phyloP scores from a whole-genome alignment of 2,888 invertebrate species.

The Lissocephala sabroskyi region DNA sequence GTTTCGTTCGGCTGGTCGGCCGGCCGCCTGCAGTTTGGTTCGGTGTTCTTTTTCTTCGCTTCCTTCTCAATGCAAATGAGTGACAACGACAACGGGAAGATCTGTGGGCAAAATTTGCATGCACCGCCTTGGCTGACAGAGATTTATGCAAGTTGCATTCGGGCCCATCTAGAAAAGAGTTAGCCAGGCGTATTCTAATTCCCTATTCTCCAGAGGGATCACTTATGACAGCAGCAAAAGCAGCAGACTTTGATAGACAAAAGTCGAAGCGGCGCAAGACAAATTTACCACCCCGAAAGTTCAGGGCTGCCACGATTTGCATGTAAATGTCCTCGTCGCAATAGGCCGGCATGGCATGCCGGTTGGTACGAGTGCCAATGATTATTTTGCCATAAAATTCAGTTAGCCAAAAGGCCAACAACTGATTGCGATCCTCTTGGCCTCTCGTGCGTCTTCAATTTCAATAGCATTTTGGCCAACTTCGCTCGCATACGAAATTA shows the following conservation, averaged over 20 bases:
- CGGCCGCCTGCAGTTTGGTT: conserved; percentile 25
- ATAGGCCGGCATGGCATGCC: too few species aligned
- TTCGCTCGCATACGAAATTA: conserved; percentile 60
- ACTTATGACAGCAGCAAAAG: not conserved
- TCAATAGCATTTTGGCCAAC: conserved; percentile 49
- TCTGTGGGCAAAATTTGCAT: conserved; percentile 14
- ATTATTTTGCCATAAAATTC: conserved; percentile 61
- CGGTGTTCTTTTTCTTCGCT: not conserved
- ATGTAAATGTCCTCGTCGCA: too few species aligned
- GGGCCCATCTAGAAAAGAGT: not conserved
- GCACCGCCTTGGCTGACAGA: conserved; percentile 8
- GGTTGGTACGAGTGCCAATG: conserved; percentile 46
- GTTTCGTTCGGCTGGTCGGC: conserved; percentile 14
- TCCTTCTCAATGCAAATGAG: conserved; percentile 51
- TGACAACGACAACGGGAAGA: conserved; percentile 15
- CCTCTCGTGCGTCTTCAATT: conserved; percentile 24
- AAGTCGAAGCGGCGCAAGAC: too few species aligned
- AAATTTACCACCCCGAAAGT: too few species aligned
- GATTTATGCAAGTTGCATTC: conserved; percentile 5
- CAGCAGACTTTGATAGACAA: too few species aligned
- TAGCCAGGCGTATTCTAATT: too few species aligned
- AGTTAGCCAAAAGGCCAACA: conserved; percentile 33
- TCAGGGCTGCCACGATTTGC: too few species aligned
- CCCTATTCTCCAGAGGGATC: too few species aligned
- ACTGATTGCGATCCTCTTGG: not conserved